A percentile compares a stretch with the other conserved stretches of the same genome.
Conservation (phyloP, 1,140 invertebrate genomes). For the Zeugodacus cucurbitae region DNA sequence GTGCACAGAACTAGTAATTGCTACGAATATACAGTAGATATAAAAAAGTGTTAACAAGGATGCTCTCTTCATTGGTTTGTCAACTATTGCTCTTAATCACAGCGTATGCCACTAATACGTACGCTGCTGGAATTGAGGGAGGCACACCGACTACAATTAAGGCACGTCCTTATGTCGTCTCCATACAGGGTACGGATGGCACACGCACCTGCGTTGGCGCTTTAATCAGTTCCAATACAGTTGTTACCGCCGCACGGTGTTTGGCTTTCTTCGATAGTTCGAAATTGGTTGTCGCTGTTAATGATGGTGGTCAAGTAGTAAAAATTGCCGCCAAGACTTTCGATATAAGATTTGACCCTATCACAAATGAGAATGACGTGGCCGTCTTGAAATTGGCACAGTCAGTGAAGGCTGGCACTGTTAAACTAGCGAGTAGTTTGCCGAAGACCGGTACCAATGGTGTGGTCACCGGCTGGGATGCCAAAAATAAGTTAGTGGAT, state of each 20-base stretch:
- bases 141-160: too few species aligned
- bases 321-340: constrained; percentile 48
- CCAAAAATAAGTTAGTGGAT: constrained; percentile 50
- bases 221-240: constrained; percentile 67
- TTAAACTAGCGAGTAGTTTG: constrained; percentile 54
- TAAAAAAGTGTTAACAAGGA: too few species aligned
- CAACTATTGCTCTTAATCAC: not conserved
- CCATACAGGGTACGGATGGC: constrained; percentile 16
- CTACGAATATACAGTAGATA: too few species aligned
- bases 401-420: constrained; percentile 61
- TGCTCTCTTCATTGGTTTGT: constrained; percentile 48
- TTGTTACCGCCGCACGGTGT: constrained; percentile 73
- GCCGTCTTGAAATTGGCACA: constrained; percentile 65
- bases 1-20: too few species aligned
- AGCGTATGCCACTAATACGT: not conserved
- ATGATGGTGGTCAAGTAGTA: constrained; percentile 48
- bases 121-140: not conserved
- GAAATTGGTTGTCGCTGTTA: constrained; percentile 50
- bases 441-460: constrained; percentile 53
- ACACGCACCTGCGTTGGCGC: constrained; percentile 69
- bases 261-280: constrained; percentile 61
- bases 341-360: constrained; percentile 55
- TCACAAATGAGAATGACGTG: constrained; percentile 67
- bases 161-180: not conserved
- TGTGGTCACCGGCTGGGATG: constrained; percentile 68